Percentiles rank a stretch among this genome's conserved stretches.
Evolutionary conservation across 2,113 vertebrate genomes (phyloP).

Genomic region (Lagenorhynchus albirostris): DNA sequence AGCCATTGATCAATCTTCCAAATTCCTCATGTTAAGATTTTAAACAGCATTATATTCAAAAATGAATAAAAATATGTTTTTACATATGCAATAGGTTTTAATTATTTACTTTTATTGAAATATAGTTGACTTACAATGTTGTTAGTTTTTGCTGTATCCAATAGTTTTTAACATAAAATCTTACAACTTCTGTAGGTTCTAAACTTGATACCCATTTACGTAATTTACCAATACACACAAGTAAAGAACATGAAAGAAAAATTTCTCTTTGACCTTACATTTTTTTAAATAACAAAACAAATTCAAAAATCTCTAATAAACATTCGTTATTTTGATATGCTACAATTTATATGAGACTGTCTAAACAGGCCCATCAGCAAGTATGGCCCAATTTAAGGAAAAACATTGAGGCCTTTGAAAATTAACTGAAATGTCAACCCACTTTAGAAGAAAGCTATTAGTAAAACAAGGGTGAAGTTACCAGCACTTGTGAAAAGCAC

Average conservation of each 20-base stretch:
- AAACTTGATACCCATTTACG: neutral
- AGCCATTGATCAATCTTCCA: neutral
- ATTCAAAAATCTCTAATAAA: slow-evolving; percentile 37
- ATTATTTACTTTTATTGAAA: neutral
- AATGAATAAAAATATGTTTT: neutral
- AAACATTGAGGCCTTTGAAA: slow-evolving; percentile 49
- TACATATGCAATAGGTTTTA: neutral
- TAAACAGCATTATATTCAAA: neutral
- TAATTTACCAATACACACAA: slow-evolving; percentile 12
- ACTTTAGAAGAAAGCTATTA: slow-evolving; percentile 55
- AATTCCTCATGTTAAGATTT: neutral
- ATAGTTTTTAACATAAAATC: slow-evolving; percentile 24
- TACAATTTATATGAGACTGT: slow-evolving; percentile 11
- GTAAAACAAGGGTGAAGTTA: slow-evolving; percentile 46
- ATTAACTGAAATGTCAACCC: slow-evolving; percentile 49
- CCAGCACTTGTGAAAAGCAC: slow-evolving; percentile 51
- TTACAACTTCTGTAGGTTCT: neutral
- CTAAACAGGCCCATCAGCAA: slow-evolving; percentile 34
- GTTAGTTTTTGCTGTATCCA: neutral
- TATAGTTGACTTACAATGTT: neutral
- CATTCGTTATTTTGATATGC: slow-evolving; percentile 17
- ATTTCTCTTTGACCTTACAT: neutral
- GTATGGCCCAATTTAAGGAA: slow-evolving; percentile 34
- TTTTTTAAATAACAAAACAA: slow-evolving; percentile 40
- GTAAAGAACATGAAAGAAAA: neutral